Base-by-base conservation (phyloP, 2,797 vertebrate species). In the Micrastur ruficollis region DNA sequence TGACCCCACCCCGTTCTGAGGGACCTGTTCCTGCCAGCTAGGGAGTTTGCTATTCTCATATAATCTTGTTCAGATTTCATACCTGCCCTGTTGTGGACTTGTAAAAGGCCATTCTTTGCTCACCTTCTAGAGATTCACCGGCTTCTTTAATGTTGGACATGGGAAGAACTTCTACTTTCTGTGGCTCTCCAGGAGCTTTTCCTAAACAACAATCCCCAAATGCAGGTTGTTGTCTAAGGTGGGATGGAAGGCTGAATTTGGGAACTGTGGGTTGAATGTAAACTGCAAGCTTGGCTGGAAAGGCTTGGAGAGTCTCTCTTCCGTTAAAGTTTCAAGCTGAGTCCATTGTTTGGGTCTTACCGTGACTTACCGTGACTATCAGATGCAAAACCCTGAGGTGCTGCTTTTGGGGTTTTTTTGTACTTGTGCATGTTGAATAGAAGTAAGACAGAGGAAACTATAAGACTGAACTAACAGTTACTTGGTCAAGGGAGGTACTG, bases 291-390 rank as follows among this genome's bases (percentile, higher is more conserved):
- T 66, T 14, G 34, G 31, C 20, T 47, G 42, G 17, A 56, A 40
- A 68, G 8, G 7, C 7, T 58, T 81, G n/a, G 14, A 78, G 29
- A 29, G 6, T 32, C 6, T 34, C 14, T 65, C 9, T 73, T 81
- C 29, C 12, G 6, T n/a, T 83, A 61, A 36, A 49, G 12, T 72
- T 96, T 72, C 31, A 55, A 44, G 11, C 14, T 76, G 70, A 76
- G 22, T 40, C 32, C 20, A 5, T 81, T 72, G 27, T 68, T 23
- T 44, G 8, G 16, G 8, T 50, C 29, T 84, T 59, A 44, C 53
- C 0, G 0, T 34, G 66, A 75, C 29, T 84, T 59, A 44, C 53
- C 0, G 0, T 34, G 66, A 75, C 62, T 59, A 47, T 52, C 5
- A 42, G 14, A 44, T 67, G 15, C 31, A 70, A 85, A 85, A 25